These are phyloP conservation scores for Paguma larvata DNA, from an alignment of 2,797 vertebrate species.

Conservation along the genomic window DNA sequence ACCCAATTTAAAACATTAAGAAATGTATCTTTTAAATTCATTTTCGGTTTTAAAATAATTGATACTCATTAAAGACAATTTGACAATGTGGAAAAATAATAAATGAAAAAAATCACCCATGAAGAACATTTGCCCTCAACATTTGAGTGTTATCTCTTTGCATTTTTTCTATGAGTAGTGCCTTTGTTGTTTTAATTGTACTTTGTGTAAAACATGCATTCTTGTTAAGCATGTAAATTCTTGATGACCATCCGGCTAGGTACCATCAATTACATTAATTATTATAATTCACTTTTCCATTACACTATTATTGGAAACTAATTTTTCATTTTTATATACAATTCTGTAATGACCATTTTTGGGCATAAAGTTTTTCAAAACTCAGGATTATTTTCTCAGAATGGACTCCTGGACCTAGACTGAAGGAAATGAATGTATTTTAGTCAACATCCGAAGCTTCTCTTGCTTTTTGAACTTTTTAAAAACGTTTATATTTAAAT, in stretches of 20 bases:
- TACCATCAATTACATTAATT: neutral
- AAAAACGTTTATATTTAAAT: neutral
- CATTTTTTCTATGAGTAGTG: slow-evolving; percentile 27
- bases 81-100: neutral
- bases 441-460: slow-evolving; percentile 11
- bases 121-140: neutral
- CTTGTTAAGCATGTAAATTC: slow-evolving; percentile 27
- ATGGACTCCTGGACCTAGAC: neutral
- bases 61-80: slow-evolving; percentile 52
- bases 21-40: neutral
- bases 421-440: neutral
- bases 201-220: slow-evolving; percentile 35
- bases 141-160: slow-evolving; percentile 36
- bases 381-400: slow-evolving; percentile 46
- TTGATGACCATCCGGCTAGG: slow-evolving; percentile 14
- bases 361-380: slow-evolving; percentile 8
- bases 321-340: slow-evolving; percentile 10
- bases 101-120: neutral
- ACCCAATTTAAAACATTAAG: slow-evolving; percentile 12
- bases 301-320: neutral
- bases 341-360: neutral
- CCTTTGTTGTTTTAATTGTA: slow-evolving; percentile 31
- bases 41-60: slow-evolving; percentile 18
- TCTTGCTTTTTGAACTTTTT: neutral
- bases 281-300: slow-evolving; percentile 13